Percentiles rank a stretch among this genome's conserved stretches.
Evolutionary conservation across 2,797 vertebrate species (phyloP).

Genomic region (Acridotheres tristis): DNA sequence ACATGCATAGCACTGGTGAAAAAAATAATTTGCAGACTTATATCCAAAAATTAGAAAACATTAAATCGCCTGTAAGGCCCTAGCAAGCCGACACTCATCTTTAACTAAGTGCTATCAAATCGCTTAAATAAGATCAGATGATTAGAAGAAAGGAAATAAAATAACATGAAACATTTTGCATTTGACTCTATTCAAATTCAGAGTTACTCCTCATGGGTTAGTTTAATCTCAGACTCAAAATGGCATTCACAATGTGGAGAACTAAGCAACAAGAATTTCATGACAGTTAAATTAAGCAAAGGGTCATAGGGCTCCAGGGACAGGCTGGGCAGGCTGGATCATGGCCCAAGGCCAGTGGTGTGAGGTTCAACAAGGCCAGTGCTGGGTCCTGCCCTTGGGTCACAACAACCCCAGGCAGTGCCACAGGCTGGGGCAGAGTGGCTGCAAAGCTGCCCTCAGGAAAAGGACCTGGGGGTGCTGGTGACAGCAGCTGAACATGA

Average conservation of each 20-base stretch:
- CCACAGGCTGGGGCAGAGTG: neutral
- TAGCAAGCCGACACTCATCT: neutral
- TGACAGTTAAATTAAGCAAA: neutral
- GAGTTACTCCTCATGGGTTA: neutral
- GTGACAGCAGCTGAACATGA: neutral
- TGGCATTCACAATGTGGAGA: neutral
- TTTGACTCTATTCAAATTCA: neutral
- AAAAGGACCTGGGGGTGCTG: neutral
- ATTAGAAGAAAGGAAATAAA: neutral
- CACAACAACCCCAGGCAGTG: neutral
- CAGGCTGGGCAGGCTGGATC: neutral
- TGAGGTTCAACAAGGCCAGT: neutral
- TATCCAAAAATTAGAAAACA: neutral
- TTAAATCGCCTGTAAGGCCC: neutral
- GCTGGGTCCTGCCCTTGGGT: neutral
- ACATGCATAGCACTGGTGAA: neutral
- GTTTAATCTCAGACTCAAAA: neutral
- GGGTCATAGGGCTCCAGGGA: neutral
- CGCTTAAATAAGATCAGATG: neutral
- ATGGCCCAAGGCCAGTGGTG: neutral
- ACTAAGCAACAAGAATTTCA: neutral
- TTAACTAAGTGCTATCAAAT: neutral
- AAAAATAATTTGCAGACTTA: neutral
- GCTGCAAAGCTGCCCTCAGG: neutral
- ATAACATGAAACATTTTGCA: neutral